Percentiles rank a stretch among this genome's conserved stretches.
Evolutionary conservation across 2,888 invertebrate species (phyloP).

Genomic region (Patella ulyssiponensis): DNA sequence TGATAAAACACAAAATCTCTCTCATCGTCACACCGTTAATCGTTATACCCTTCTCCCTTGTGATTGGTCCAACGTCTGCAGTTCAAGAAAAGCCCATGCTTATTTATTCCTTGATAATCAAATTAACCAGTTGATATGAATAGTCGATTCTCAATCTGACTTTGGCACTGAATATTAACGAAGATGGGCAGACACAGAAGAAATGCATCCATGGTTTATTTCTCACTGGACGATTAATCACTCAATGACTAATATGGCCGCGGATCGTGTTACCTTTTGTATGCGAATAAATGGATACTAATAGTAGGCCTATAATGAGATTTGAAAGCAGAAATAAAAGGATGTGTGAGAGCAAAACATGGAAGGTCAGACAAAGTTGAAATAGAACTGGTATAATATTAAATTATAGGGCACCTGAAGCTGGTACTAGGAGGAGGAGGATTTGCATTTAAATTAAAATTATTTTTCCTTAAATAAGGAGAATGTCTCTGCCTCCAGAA

Average conservation of each 20-base stretch:
- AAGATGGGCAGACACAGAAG: constrained; percentile 2
- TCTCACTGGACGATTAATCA: background rate
- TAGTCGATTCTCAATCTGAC: constrained; percentile 5
- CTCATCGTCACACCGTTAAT: no score
- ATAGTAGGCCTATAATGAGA: background rate
- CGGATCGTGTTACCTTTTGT: constrained; percentile 7
- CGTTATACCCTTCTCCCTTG: no score
- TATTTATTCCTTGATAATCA: constrained; percentile 11
- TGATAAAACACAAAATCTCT: no score
- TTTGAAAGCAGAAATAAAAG: background rate
- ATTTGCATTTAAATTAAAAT: no score
- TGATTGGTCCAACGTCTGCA: no score
- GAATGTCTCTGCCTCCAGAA: no score
- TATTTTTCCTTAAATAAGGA: no score
- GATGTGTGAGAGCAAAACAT: no score
- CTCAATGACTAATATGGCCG: background rate
- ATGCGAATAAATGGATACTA: background rate
- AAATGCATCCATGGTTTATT: background rate
- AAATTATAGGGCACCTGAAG: no score
- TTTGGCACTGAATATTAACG: constrained; percentile 9
- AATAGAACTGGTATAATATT: no score
- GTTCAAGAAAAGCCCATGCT: background rate
- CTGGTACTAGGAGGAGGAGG: no score
- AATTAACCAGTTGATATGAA: background rate
- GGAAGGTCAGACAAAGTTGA: no score